Conservation (phyloP, 2,888 invertebrate species). For the Didymodactylos carnosus region DNA sequence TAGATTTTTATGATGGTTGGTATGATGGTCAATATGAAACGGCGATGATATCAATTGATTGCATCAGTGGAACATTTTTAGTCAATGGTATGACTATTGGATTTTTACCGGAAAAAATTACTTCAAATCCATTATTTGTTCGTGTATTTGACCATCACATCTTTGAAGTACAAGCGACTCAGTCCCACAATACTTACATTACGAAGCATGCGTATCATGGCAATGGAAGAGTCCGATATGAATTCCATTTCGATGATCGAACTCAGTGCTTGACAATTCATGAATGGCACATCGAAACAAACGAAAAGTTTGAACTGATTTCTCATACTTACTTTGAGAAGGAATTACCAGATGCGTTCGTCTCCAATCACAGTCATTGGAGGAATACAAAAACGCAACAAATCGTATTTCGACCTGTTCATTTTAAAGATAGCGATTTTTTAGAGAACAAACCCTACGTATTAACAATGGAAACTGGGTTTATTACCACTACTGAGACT, state of each 20-base stretch:
- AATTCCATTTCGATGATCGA: neutral
- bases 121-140: neutral
- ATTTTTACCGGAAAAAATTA: neutral
- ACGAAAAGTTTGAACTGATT: no score
- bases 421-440: no score
- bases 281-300: no score
- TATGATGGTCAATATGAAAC: neutral
- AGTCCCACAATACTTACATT: neutral
- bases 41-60: neutral
- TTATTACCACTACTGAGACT: no score
- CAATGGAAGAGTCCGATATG: neutral
- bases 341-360: no score
- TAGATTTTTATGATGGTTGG: neutral
- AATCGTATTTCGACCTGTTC: no score
- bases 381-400: no score
- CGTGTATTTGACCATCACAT: neutral
- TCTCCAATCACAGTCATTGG: no score
- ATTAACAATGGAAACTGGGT: no score
- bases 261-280: neutral
- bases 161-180: neutral
- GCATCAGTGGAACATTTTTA: neutral
- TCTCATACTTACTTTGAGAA: no score
- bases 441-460: no score
- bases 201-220: neutral
- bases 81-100: neutral